Conservation (phyloP, 2,113 vertebrate species). For the Emydura subglobosa region DNA sequence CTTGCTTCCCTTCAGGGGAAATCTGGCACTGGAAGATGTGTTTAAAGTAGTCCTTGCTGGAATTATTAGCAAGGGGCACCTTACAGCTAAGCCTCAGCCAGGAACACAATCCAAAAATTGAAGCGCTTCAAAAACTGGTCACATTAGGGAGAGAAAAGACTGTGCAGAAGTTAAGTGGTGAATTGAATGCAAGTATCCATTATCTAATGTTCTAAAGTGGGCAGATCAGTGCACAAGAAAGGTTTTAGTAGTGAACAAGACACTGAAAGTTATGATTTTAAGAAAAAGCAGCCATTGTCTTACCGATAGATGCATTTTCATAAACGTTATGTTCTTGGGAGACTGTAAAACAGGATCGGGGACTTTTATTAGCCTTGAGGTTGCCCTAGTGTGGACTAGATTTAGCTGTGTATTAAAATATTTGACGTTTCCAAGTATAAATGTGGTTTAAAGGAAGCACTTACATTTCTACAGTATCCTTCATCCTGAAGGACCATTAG, state of each 20-base stretch:
- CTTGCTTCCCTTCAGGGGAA: neutral
- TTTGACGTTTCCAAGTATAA: neutral
- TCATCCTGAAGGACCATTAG: neutral
- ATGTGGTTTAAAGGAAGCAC: neutral
- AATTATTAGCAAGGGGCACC: neutral
- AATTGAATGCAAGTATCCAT: neutral
- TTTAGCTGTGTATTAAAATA: accelerated
- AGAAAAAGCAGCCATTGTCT: neutral
- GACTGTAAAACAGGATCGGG: neutral
- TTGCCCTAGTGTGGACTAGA: neutral
- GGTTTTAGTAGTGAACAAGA: neutral
- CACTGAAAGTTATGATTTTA: neutral
- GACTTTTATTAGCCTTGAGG: neutral
- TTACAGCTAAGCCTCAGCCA: neutral
- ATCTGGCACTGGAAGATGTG: neutral
- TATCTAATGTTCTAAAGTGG: neutral
- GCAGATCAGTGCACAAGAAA: neutral
- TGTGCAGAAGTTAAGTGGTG: neutral
- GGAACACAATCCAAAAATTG: neutral
- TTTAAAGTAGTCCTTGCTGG: neutral
- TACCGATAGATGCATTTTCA: neutral
- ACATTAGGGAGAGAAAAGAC: neutral
- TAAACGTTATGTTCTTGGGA: neutral
- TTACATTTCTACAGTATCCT: neutral
- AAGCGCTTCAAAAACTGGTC: neutral